Evolutionary conservation across 1,140 invertebrate genomes (phyloP), one percentile per base, ranked within the genome.

Genomic region (Meloidogyne hapla): DNA sequence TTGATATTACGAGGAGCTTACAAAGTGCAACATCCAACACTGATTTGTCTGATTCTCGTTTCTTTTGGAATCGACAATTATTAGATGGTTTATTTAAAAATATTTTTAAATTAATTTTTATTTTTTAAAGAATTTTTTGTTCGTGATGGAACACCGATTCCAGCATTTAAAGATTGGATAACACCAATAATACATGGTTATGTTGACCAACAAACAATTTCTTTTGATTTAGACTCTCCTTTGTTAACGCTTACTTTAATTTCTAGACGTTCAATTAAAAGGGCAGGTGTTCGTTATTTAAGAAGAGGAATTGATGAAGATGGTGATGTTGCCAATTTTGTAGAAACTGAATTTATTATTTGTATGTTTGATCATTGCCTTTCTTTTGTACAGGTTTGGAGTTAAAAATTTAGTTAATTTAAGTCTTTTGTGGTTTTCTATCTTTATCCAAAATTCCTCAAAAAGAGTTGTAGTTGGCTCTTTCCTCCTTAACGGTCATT

Each of bases 321-420:
- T 38, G 94, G 94, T 1, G 91, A 94, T 84, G 93, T 93, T 77
- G 94, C 94, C 0, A 97, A 97, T 89, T 96, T 96, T 88, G 94
- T 97, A 25, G 94, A 97, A 89, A 95, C 94, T 0, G 94, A 97
- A 87, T 94, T 96, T 45, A 79, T 84, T 89, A 91, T 96, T 63
- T 91, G 95, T 26, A 91, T 92, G 75, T 94, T 94, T 87, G 88
- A 92, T 82, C 91, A 93, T 87, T 94, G 93, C 77, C 92, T 96
- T 26, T 94, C 94, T 0, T 96, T 96, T 88, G 91, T 94, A 10
- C 75, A 77, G 75, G 75, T 77, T 15, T 42, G n/a, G 28, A 28
- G 38, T 6, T 68, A n/a, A n/a, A n/a, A n/a, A n/a, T n/a, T n/a
- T n/a, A n/a, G n/a, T n/a, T 21, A 78, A 77, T 38, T 10, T 80